A percentile compares a stretch with the other conserved stretches of the same genome.
phyloP scores from a whole-genome alignment of 2,888 invertebrate species.

The Tubulanus polymorphus region DNA sequence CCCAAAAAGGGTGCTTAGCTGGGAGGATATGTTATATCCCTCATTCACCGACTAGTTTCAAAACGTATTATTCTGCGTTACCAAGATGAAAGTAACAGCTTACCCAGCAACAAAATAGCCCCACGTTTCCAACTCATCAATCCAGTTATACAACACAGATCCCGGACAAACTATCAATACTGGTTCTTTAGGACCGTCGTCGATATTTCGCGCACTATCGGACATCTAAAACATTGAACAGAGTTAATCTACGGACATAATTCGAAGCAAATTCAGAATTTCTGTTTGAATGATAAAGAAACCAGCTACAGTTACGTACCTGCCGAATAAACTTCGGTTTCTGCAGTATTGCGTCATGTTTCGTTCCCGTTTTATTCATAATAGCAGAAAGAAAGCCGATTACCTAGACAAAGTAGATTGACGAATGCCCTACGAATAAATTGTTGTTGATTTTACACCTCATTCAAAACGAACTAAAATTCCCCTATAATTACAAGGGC shows the following conservation, averaged over 20 bases:
- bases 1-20: too few species aligned
- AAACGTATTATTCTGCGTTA: too few species aligned
- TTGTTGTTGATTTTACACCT: too few species aligned
- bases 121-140: conserved; percentile 48
- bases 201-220: conserved; percentile 7
- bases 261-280: neutral
- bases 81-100: too few species aligned
- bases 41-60: too few species aligned
- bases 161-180: conserved; percentile 47
- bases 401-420: conserved; percentile 26
- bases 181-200: conserved; percentile 12
- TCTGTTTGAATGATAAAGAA: conserved; percentile 20
- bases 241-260: too few species aligned
- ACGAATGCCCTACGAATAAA: neutral
- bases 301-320: conserved; percentile 21
- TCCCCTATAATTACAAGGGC: too few species aligned
- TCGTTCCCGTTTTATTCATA: conserved; percentile 39
- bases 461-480: too few species aligned
- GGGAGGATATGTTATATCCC: too few species aligned
- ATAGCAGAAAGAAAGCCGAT: conserved; percentile 45
- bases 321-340: conserved; percentile 42
- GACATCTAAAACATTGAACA: conserved; percentile 21
- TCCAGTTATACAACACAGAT: conserved; percentile 47
- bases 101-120: conserved; percentile 45
- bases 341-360: conserved; percentile 32